Evolutionary conservation across 1,140 invertebrate species (phyloP).

Genomic region (Drosophila ironensis): DNA sequence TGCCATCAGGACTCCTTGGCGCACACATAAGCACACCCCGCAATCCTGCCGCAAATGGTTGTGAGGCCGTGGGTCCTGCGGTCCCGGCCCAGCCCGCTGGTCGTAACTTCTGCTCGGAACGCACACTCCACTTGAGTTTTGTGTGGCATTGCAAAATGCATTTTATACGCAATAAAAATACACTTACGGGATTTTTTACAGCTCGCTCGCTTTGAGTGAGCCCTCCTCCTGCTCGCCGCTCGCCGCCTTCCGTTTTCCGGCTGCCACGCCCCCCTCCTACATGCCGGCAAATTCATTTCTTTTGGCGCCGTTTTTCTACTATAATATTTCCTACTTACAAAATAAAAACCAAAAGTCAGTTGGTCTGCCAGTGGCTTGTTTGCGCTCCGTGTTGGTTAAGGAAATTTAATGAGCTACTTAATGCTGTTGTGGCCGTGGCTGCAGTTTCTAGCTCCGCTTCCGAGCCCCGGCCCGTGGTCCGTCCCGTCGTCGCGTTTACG

Average conservation of each 20-base stretch:
- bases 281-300: constrained; percentile 34
- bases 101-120: constrained; percentile 72
- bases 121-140: constrained; percentile 71
- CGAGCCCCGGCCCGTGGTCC: neutral
- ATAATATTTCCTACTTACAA: constrained; percentile 75
- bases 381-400: constrained; percentile 49
- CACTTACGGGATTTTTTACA: constrained; percentile 72
- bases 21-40: constrained; percentile 4
- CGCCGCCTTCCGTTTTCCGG: neutral
- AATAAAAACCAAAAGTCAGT: constrained; percentile 68
- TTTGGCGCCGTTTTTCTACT: constrained; percentile 65
- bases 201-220: constrained; percentile 44
- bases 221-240: neutral
- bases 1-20: constrained; percentile 35
- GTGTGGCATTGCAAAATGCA: constrained; percentile 77
- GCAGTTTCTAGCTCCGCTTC: constrained; percentile 22
- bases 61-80: neutral
- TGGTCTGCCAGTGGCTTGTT: constrained; percentile 35
- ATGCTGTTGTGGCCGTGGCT: constrained; percentile 52
- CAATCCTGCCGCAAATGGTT: constrained; percentile 8
- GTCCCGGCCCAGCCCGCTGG: constrained; percentile 46
- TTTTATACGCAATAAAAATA: constrained; percentile 80
- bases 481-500: constrained; percentile 31
- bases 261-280: neutral
- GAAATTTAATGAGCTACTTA: constrained; percentile 79